Base-by-base conservation (phyloP, 2,888 invertebrate species). In the Drosophila bunnanda region DNA sequence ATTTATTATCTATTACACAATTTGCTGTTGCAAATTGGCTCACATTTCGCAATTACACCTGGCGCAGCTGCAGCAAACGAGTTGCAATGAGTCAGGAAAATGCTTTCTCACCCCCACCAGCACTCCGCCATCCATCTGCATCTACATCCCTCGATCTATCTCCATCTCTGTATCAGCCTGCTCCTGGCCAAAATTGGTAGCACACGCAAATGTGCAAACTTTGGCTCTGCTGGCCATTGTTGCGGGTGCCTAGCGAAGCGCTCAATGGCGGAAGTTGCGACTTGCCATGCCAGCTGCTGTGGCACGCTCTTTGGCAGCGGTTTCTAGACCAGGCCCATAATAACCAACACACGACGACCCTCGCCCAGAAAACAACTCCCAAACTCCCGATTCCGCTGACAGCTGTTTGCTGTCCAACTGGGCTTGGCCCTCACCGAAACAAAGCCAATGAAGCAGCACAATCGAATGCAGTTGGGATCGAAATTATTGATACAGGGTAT, bases 1-100 rank as follows among this genome's bases (percentile, higher is more conserved):
- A 73, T 88, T 81, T 84, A 75, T 87, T 89, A 87, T 75, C 75
- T 68, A 87, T 83, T 89, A 75, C 89, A 87, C 82, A 89, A 83
- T 84, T 75, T 76, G 70, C 59, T 64, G 64, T 38, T 67, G 60
- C 61, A 70, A 80, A 80, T 79, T 79, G 76, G 56, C 50, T 69
- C 53, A 56, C 54, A 74, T 83, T 86, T 88, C 69, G 81, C 87
- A 82, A 86, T 80, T 78, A 75, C 83, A 83, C 83, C 89, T 83
- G 83, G 89, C 78, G 41, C 84, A 78, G 80, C 75, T 75, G 65
- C 61, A 30, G 62, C 64, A 59, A 70, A 65, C 69, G 68, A n/a
- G 60, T 65, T 56, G 15, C 71, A 70, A 41, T 68, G 67, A 68
- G 67, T 70, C 70, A 72, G 65, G 81, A 79, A 78, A 88, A 71